Base-by-base conservation (phyloP, 23 tunicate genomes). In the Aplidium turbinatum region DNA sequence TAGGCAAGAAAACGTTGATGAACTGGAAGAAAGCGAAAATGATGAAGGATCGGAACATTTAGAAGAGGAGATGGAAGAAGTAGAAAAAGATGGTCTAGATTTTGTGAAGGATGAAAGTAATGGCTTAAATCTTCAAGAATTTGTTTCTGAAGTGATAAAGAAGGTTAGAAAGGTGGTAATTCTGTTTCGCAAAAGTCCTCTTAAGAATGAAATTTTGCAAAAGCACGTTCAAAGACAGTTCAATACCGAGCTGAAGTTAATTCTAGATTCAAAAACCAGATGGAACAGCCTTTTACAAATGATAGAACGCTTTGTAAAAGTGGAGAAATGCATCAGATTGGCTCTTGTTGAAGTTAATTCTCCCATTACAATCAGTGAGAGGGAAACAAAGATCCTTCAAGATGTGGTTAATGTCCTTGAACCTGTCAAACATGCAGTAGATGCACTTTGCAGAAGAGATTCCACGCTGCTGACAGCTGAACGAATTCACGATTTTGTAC, bases 261-360 rank as follows among this genome's bases (percentile, higher is more conserved):
- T 74, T 74, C 79, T 57, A 74, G 79, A 74, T 58, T 74, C 79
- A 50, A 74, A n/a, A n/a, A n/a, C n/a, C n/a, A n/a, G n/a, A n/a
- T n/a, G n/a, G n/a, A n/a, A n/a, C n/a, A n/a, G n/a, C 11, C 61
- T 74, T 50, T 74, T 74, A 24, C 73, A 77, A 58, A 77, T 77
- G 82, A 63, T 62, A 38, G 39, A 62, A 77, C 63, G 35, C 2
- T 77, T 77, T 62, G 64, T 77, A 77, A 51, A 36, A 63, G 82
- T 38, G 36, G 82, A 77, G 35, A 77, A 77, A 77, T 77, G 82
- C 42, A 30, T 77, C 58, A 77, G 82, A 77, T 63, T 77, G 72
- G 82, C 82, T 61, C 72, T 77, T 61, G 82, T 77, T 63, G 82
- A 77, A 27, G 21, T 77, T 40, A 73, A 73, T 39, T 22, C 64